phyloP scores from a whole-genome alignment of 2,113 vertebrate genomes.

The Menura novaehollandiae region DNA sequence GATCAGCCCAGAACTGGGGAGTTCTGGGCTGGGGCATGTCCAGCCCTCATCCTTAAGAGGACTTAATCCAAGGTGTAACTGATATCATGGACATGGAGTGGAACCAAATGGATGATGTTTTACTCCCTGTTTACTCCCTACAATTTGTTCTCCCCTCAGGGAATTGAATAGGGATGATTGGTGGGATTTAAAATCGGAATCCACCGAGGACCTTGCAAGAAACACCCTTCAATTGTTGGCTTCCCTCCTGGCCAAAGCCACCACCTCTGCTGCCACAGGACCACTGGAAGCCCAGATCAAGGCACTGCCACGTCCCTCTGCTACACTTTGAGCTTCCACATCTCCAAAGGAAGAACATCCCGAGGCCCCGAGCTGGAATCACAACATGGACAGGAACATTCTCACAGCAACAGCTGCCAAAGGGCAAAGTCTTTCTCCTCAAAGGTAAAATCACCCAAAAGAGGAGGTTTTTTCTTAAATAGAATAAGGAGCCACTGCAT shows the following conservation, averaged over 20 bases:
- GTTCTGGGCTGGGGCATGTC: background rate
- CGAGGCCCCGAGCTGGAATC: background rate
- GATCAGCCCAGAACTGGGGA: accelerated
- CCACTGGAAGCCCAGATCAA: background rate
- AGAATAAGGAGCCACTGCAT: background rate
- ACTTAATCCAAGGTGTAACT: background rate
- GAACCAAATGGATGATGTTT: background rate
- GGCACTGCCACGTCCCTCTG: background rate
- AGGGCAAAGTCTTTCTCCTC: background rate
- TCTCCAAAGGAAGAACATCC: background rate
- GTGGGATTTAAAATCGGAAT: background rate
- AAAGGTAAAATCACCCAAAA: background rate
- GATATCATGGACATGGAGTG: background rate
- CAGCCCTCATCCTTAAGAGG: background rate
- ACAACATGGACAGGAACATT: background rate
- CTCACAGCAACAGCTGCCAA: background rate
- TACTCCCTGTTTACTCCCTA: background rate
- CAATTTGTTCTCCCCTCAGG: background rate
- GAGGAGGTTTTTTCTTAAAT: background rate
- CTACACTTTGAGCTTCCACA: background rate
- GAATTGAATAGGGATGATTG: background rate
- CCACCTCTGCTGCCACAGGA: background rate
- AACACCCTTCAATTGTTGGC: background rate
- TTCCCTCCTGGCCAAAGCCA: background rate
- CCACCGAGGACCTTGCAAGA: background rate